Percentiles rank a stretch among this genome's conserved stretches.
Conservation (phyloP, 2,113 vertebrate genomes). For the Oxyruncus cristatus region DNA sequence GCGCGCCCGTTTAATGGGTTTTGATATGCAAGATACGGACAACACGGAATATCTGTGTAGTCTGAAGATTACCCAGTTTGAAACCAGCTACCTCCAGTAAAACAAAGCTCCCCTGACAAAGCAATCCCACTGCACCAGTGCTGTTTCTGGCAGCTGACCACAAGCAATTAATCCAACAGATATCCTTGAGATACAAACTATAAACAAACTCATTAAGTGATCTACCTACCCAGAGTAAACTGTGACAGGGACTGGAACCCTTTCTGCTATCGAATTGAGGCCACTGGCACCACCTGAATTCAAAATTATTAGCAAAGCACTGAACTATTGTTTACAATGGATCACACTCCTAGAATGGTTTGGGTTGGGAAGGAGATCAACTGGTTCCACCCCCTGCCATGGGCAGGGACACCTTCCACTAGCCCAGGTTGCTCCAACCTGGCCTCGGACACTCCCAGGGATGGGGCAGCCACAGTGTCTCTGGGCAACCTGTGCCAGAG, state of each 20-base stretch:
- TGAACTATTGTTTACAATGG: rapidly evolving
- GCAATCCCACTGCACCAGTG: neutral
- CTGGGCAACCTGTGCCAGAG: neutral
- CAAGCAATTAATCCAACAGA: neutral
- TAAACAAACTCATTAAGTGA: neutral
- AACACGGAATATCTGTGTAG: rapidly evolving
- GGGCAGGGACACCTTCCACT: neutral
- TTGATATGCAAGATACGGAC: rapidly evolving
- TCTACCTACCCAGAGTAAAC: neutral
- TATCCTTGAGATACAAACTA: neutral
- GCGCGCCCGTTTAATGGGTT: neutral
- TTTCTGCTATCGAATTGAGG: neutral
- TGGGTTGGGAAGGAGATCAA: neutral
- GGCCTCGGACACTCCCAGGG: neutral
- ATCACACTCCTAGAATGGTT: neutral
- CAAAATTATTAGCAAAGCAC: neutral
- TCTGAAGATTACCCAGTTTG: neutral
- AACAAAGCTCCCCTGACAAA: neutral
- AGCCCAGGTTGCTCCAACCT: neutral
- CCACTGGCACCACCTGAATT: neutral
- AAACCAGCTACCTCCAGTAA: neutral
- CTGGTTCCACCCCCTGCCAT: neutral
- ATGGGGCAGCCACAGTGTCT: neutral
- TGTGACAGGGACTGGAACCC: neutral
- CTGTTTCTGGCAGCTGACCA: neutral